phyloP scores from a whole-genome alignment of 2,113 vertebrate species.

The Mirza zaza region DNA sequence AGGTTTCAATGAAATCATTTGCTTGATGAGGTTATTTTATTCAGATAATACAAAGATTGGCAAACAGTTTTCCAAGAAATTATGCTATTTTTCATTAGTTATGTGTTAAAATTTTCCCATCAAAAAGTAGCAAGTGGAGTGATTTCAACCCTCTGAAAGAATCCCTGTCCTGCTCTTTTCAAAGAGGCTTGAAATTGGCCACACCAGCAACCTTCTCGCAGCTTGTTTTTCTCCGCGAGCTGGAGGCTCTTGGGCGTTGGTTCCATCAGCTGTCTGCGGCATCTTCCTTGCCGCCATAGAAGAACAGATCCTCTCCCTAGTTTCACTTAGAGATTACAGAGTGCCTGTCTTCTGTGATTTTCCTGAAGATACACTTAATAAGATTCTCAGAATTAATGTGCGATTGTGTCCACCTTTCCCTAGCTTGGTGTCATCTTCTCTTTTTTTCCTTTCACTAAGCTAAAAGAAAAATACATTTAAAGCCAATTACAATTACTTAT shows the following conservation, averaged over 20 bases:
- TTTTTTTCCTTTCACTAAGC: not conserved
- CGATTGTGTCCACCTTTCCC: not conserved
- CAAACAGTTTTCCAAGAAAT: conserved; percentile 38
- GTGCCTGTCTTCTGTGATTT: conserved; percentile 52
- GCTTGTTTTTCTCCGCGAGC: conserved; percentile 60
- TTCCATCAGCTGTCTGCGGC: conserved; percentile 74
- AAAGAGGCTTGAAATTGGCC: conserved; percentile 26
- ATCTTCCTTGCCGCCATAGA: conserved; percentile 55
- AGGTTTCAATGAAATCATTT: not conserved
- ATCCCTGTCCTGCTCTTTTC: not conserved
- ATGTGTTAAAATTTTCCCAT: conserved; percentile 40
- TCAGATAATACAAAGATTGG: not conserved
- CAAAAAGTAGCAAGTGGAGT: not conserved
- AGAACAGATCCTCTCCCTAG: not conserved
- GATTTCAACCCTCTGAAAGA: conserved; percentile 21
- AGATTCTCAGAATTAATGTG: conserved; percentile 50
- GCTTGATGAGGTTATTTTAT: not conserved
- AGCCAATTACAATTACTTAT: not conserved
- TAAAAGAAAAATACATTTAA: conserved; percentile 34
- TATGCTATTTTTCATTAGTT: not conserved
- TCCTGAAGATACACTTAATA: conserved; percentile 61
- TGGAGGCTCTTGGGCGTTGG: conserved; percentile 81
- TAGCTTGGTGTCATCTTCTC: not conserved
- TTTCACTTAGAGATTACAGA: conserved; percentile 25
- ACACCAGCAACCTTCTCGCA: conserved; percentile 9